phyloP scores from a whole-genome alignment of 2,797 vertebrate species.

The Poeciliopsis infans region DNA sequence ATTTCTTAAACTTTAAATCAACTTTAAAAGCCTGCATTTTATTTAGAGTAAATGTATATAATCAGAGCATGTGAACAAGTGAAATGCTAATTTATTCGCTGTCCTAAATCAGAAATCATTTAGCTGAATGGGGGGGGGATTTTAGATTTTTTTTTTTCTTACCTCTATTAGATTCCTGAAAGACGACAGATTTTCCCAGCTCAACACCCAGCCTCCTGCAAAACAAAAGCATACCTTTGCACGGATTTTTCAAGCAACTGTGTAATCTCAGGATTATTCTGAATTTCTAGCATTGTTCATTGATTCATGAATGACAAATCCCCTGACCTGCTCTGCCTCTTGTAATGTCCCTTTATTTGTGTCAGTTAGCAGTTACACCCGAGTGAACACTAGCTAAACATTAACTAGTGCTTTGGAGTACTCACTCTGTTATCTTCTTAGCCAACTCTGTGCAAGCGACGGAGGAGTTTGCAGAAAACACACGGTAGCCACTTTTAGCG shows the following conservation, averaged over 20 bases:
- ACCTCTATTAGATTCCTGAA: slow-evolving; percentile 98
- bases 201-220: slow-evolving; percentile 93
- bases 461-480: slow-evolving; percentile 96
- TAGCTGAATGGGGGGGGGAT: neutral
- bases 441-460: slow-evolving; percentile 94
- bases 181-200: slow-evolving; percentile 95
- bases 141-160: slow-evolving; percentile 17
- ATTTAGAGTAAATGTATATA: neutral
- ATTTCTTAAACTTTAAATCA: neutral
- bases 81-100: neutral
- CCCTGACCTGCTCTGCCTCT: neutral
- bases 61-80: neutral
- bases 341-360: neutral
- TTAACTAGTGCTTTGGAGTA: neutral
- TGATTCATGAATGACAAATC: neutral
- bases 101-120: neutral
- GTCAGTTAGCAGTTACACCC: neutral
- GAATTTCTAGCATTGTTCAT: neutral
- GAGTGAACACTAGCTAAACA: neutral
- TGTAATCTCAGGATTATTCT: neutral
- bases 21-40: neutral
- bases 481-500: slow-evolving; percentile 92
- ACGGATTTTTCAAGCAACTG: neutral
- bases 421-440: slow-evolving; percentile 96
- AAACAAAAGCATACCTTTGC: slow-evolving; percentile 25